phyloP scores from a whole-genome alignment of 2,113 vertebrate species.

The Epinephelus cyanopodus region DNA sequence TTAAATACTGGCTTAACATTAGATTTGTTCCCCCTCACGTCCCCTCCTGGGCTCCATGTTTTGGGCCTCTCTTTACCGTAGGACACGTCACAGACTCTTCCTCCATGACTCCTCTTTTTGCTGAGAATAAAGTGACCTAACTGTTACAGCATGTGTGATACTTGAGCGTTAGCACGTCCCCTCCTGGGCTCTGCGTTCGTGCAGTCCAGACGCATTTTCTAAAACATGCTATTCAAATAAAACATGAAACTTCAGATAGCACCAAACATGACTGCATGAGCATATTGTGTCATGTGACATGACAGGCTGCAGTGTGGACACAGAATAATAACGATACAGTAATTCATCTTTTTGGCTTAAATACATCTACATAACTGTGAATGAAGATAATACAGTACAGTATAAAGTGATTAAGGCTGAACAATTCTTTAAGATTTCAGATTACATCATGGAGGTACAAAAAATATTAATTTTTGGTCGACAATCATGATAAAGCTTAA shows the following conservation, averaged over 20 bases:
- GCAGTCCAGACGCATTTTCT: conserved; percentile 6
- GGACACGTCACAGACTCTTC: too few relatives aligned
- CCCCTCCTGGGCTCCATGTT: too few relatives aligned
- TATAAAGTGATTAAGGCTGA: conserved; percentile 53
- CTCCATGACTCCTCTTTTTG: too few relatives aligned
- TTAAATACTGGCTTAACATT: too few relatives aligned
- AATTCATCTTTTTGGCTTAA: conserved; percentile 32
- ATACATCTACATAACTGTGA: conserved; percentile 29
- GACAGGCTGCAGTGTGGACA: neutral
- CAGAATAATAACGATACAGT: conserved; percentile 13
- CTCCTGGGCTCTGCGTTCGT: neutral
- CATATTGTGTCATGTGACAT: conserved; percentile 13
- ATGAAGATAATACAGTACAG: conserved; percentile 42
- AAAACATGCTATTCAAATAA: conserved; percentile 13
- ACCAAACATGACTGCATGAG: conserved; percentile 50
- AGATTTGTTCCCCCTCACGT: too few relatives aligned
- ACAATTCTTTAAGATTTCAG: conserved; percentile 36
- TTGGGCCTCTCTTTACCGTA: too few relatives aligned
- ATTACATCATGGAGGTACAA: conserved; percentile 49
- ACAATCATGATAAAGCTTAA: conserved; percentile 39
- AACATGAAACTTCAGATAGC: conserved; percentile 51
- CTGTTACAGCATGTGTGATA: too few relatives aligned
- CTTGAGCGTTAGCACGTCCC: too few relatives aligned
- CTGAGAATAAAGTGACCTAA: too few relatives aligned
- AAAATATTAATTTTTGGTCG: conserved; percentile 45